Base-by-base conservation (phyloP, 2,797 vertebrate species). In the Peromyscus aztecus region DNA sequence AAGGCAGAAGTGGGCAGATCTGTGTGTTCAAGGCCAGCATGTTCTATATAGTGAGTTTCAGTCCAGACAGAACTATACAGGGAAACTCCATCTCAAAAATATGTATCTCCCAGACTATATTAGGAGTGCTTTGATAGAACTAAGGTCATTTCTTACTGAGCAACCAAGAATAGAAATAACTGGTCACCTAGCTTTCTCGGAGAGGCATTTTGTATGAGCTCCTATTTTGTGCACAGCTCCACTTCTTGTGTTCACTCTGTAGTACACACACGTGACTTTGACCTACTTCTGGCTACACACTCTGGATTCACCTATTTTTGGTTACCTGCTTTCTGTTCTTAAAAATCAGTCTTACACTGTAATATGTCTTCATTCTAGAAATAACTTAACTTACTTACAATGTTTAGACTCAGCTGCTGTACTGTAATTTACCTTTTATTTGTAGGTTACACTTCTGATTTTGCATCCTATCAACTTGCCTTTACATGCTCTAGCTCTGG, bases 241-340 rank as follows among this genome's bases (percentile, higher is more conserved):
- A 37, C 55, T 86, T 37, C 90, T 82, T 94, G 85, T 92, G 89
- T 94, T 76, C 77, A 59, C 67, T 89, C 46, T 71, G 6, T 75
- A 89, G 43, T 89, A 40, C 63, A 31, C 49, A 40, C 16, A 23
- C 29, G 91, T 77, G 49, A 61, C 27, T 82, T 40, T 91, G 77
- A 84, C 71, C 82, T 77, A 23, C 31, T 96, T 91, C 91, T 6
- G 63, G 77, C 61, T 87, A 49, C 6, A 24, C 0, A 87, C 57
- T 90, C 43, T 77, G 75, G 27, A 65, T 83, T 77, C 63, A 78
- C 40, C 71, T 87, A n/a, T 49, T 93, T 93, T 96, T 73, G 80
- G 71, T 52, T 92, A 77, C 55, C 52, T 94, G 46, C 55, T 96
- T 89, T 75, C 63, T 94, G 43, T 67, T 94, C 67, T 67, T 91